Evolutionary conservation across 2,888 invertebrate genomes (phyloP), one percentile per base, ranked within the genome.

Genomic region (Hartigia nigra): DNA sequence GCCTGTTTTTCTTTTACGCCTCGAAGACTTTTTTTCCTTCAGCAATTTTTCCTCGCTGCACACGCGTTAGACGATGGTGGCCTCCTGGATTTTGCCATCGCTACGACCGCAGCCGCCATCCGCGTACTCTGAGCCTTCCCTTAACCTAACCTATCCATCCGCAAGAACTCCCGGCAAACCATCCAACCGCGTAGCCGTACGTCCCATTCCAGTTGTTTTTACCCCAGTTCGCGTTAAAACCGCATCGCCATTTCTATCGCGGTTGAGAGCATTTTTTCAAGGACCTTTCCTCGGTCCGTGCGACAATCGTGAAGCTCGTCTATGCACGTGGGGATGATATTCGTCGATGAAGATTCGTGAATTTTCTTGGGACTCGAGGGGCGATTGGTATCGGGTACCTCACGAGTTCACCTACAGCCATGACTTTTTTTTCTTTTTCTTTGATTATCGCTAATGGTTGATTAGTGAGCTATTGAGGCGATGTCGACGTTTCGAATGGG

Each of bases 1-100:
- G 84, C 78, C 81, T 82, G 83, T 86, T 84, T 86, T 88, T 86
- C 88, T 89, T 89, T 88, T 86, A 86, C 87, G 87, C 87, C 82
- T 86, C 86, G 85, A 76, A 82, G 80, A 86, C 80, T 86, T 86
- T 87, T 55, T 86, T 86, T 84, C 85, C 83, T 85, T 86, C 84
- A 83, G 83, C 83, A 84, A 87, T 86, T 86, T 88, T 86, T 81
- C 69, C 77, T 70, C 55, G 3, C 36, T 4, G 31, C 12, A 5
- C 37, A 31, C 34, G 4, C 9, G 1, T n/a, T 14, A 31, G 31
- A 12, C 14, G 32, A 1, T 14, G 72, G 11, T 12, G 32, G 72
- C 72, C 75, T 35, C 31, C 74, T 23, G 36, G 37, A n/a, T 14
- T 39, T 78, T 77, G 79, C 70, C 79, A 76, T 74, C 37, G 23